These are phyloP conservation scores for Acipenser ruthenus DNA, from an alignment of 2,797 vertebrate genomes.

Conservation along the genomic window DNA sequence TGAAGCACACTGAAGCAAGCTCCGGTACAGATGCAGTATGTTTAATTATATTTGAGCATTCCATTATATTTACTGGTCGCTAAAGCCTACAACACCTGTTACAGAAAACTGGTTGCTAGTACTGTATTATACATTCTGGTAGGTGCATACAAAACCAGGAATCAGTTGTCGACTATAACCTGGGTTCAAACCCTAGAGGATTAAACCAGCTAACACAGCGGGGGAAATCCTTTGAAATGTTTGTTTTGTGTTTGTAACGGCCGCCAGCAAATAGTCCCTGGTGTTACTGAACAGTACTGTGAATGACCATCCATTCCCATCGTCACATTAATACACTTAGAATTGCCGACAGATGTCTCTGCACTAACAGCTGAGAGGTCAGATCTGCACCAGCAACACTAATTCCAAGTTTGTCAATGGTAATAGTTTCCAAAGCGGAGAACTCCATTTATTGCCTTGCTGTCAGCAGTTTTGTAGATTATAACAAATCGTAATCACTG, in stretches of 20 bases:
- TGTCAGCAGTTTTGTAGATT: not conserved
- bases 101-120: slow-evolving; percentile 65
- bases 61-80: slow-evolving; percentile 59
- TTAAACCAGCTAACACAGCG: slow-evolving; percentile 34
- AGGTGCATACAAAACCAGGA: slow-evolving; percentile 58
- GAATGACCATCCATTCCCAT: slow-evolving; percentile 6
- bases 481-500: not conserved
- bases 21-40: slow-evolving; percentile 72
- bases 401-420: not conserved
- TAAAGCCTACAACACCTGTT: slow-evolving; percentile 66
- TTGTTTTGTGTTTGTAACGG: slow-evolving; percentile 19
- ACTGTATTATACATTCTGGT: slow-evolving; percentile 71
- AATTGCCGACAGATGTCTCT: slow-evolving; percentile 1
- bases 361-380: not conserved
- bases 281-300: slow-evolving; percentile 7
- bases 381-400: not conserved
- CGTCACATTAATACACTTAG: not conserved
- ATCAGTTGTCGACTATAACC: slow-evolving; percentile 29
- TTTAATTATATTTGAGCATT: slow-evolving; percentile 63
- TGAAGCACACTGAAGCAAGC: slow-evolving; percentile 45
- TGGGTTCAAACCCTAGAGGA: slow-evolving; percentile 29
- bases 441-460: not conserved
- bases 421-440: not conserved
- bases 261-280: slow-evolving; percentile 19
- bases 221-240: slow-evolving; percentile 22